Conservation (phyloP, 2,797 vertebrate species). For the Bradypus variegatus region DNA sequence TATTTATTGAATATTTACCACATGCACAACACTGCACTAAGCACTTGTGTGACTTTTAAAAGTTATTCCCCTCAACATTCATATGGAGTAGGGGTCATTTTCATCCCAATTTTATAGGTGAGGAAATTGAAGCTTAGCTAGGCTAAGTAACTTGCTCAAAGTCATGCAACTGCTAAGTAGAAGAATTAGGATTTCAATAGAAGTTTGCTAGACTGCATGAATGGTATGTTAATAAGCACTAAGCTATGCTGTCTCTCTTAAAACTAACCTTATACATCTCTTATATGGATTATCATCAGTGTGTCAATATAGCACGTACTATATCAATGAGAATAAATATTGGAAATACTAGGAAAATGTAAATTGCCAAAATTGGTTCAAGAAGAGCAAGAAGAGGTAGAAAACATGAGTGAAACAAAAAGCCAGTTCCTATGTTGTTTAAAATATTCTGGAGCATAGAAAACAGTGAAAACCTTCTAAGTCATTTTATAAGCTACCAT, state of each 20-base stretch:
- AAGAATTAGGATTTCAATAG: not conserved
- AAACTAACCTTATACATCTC: not conserved
- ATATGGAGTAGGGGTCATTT: not conserved
- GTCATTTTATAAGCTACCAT: not conserved
- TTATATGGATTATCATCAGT: not conserved
- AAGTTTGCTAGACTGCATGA: not conserved
- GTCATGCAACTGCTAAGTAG: not conserved
- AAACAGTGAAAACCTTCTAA: not conserved
- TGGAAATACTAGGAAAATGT: not conserved
- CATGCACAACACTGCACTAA: not conserved
- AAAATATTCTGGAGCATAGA: constrained; percentile 1
- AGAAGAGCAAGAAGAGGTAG: not conserved
- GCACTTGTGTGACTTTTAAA: not conserved
- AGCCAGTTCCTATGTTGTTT: constrained; percentile 1
- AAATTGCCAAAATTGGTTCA: constrained; percentile 9
- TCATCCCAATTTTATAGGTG: not conserved
- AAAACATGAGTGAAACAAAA: not conserved
- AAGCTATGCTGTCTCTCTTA: not conserved
- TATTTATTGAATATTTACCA: not conserved
- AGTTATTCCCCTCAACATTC: not conserved
- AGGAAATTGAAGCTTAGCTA: not conserved
- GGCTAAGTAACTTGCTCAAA: not conserved
- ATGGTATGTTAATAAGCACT: not conserved
- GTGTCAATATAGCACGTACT: not conserved
- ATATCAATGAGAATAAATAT: not conserved